Evolutionary conservation across 2,888 invertebrate species (phyloP).

Genomic region (Melieria omissa): DNA sequence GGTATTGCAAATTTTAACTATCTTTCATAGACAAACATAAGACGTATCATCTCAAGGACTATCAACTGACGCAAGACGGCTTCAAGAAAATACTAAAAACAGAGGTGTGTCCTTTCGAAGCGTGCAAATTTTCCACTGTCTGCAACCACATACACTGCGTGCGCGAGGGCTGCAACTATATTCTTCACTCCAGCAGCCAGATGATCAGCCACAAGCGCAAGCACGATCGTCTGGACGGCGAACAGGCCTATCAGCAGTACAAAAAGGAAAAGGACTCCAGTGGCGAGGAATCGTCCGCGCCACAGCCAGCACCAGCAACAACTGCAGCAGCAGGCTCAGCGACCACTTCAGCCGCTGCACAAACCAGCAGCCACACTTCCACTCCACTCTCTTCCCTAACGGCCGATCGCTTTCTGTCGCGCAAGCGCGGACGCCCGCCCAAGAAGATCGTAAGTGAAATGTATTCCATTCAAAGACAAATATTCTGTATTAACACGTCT

Average conservation of each 20-base stretch:
- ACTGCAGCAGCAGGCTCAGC: conserved; percentile 39
- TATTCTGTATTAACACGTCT: neutral
- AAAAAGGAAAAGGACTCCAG: conserved; percentile 59
- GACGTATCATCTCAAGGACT: conserved; percentile 97
- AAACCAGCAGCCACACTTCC: conserved; percentile 47
- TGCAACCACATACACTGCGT: conserved; percentile 99
- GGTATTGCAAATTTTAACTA: neutral
- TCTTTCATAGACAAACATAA: conserved; percentile 90
- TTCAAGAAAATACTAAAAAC: conserved; percentile 99
- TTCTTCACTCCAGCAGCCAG: conserved; percentile 95
- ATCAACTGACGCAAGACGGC: conserved; percentile 92
- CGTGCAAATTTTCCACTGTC: conserved; percentile 92
- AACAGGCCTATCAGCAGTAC: conserved; percentile 69
- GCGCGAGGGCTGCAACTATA: conserved; percentile 92
- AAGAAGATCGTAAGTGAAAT: conserved; percentile 61
- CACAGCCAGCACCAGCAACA: conserved; percentile 31
- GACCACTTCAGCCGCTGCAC: conserved; percentile 5
- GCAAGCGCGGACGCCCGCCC: conserved; percentile 63
- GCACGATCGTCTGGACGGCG: conserved; percentile 94
- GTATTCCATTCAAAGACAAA: neutral
- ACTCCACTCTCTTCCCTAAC: conserved; percentile 62
- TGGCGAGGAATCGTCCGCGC: conserved; percentile 54
- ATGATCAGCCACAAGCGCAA: conserved; percentile 97
- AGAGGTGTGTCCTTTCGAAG: conserved; percentile 90
- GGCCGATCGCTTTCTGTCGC: conserved; percentile 62